phyloP scores from a whole-genome alignment of 2,113 vertebrate genomes.

The Lepus americanus region DNA sequence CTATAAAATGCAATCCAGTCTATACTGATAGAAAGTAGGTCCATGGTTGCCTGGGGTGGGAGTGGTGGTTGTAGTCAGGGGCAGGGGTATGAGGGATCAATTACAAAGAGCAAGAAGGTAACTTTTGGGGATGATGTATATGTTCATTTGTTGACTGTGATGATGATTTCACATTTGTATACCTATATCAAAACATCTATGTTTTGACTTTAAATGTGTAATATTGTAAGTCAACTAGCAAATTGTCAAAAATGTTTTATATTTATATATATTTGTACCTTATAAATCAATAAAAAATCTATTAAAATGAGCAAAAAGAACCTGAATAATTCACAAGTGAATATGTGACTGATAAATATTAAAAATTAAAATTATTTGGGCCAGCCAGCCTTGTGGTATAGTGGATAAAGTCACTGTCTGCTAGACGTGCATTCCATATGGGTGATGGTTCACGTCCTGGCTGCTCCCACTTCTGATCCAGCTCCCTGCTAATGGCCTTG shows the following conservation, averaged over 20 bases:
- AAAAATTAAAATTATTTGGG: background rate
- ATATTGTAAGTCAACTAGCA: background rate
- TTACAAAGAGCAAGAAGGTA: background rate
- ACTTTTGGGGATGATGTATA: background rate
- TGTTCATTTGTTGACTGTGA: background rate
- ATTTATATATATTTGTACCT: background rate
- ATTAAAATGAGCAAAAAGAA: background rate
- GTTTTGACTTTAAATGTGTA: slow-evolving; percentile 17
- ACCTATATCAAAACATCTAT: background rate
- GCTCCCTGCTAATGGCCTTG: no score
- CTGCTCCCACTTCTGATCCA: no score
- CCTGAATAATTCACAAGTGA: background rate
- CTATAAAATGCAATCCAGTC: background rate
- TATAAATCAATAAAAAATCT: slow-evolving; percentile 20
- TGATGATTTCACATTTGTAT: background rate
- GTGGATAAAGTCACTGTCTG: no score
- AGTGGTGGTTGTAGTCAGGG: no score
- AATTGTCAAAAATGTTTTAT: background rate
- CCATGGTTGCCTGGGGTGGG: background rate
- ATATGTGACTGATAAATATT: background rate
- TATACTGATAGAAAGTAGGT: background rate
- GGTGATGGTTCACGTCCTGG: no score
- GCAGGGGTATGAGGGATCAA: background rate
- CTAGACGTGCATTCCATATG: no score
- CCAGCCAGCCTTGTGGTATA: no score